These are phyloP conservation scores for Drosophila nr. fundita DNA, from an alignment of 2,888 invertebrate species.

Conservation along the genomic window DNA sequence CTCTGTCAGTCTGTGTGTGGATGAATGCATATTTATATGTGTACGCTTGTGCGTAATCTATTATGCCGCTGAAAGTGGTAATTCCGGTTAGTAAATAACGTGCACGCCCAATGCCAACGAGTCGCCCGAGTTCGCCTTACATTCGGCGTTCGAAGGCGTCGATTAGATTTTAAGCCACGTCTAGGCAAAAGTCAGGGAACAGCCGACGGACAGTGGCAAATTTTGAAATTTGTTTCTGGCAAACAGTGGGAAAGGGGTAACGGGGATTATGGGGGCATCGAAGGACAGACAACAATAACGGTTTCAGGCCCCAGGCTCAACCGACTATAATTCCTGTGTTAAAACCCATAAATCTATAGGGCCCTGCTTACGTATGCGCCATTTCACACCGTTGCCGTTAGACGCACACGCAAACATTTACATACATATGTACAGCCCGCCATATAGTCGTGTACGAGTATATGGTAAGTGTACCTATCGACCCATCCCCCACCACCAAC, in stretches of 20 bases:
- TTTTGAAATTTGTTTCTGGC: conserved; percentile 18
- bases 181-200: conserved; percentile 55
- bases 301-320: conserved; percentile 51
- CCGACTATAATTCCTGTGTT: conserved; percentile 79
- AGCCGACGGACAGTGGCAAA: conserved; percentile 24
- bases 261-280: background rate
- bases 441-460: conserved; percentile 5
- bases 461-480: conserved; percentile 12
- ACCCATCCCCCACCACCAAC: background rate
- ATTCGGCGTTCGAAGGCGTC: conserved; percentile 47
- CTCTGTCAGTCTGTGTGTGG: conserved; percentile 11
- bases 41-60: conserved; percentile 70
- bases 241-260: conserved; percentile 1
- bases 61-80: conserved; percentile 80
- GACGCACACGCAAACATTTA: conserved; percentile 48
- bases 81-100: conserved; percentile 80
- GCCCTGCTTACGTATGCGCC: conserved; percentile 78
- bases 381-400: conserved; percentile 78
- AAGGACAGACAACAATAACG: conserved; percentile 56
- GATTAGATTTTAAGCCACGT: conserved; percentile 73
- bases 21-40: conserved; percentile 11
- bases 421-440: conserved; percentile 12
- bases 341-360: conserved; percentile 75
- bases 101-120: conserved; percentile 56
- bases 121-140: conserved; percentile 5